Evolutionary conservation across 2,797 vertebrate genomes (phyloP), one percentile per base, ranked within the genome.

Genomic region (Leptoclinus maculatus): DNA sequence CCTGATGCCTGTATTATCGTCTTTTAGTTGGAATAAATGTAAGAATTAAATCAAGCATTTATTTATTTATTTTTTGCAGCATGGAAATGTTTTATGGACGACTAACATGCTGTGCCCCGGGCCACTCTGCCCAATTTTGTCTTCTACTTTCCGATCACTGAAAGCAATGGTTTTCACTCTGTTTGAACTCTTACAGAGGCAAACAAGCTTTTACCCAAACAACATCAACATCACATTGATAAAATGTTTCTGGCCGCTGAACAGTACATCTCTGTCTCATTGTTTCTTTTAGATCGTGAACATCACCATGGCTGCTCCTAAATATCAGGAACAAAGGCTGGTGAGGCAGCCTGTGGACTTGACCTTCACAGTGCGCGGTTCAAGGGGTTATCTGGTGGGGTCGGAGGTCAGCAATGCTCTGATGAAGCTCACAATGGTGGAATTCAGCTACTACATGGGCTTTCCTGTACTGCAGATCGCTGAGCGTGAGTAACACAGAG

Each of bases 391-490:
- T 83, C 85, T 98, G 76, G 94, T 94, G 0, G 98, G 98, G 3
- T 97, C 97, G 0, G 95, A 97, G 88, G 96, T 99, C 91, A 99
- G 98, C 47, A 93, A 95, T 71, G 93, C 95, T 66, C 95, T 99
- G 67, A 94, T 97, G 84, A 96, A 96, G 86, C 93, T 99, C 82
- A 97, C 95, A 0, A 87, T 96, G 89, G 98, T 99, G 87, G 98
- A 99, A 82, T 99, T 98, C 95, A 99, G 97, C 90, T 99, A 97
- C 92, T 99, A 98, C 80, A 94, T 99, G 93, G 97, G 97, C 36
- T 99, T 96, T 87, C 98, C 98, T 0, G 97, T 98, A 21, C 96
- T 97, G 80, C 97, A 98, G 89, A 96, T 98, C 0, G 98, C 98
- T 7, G 98, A 99, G 85, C 98, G 98, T 99, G 92, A 97, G 98